A percentile compares a stretch with the other conserved stretches of the same genome.
Evolutionary conservation across 1,140 invertebrate species (phyloP).

Genomic region (Habropoda laboriosa): DNA sequence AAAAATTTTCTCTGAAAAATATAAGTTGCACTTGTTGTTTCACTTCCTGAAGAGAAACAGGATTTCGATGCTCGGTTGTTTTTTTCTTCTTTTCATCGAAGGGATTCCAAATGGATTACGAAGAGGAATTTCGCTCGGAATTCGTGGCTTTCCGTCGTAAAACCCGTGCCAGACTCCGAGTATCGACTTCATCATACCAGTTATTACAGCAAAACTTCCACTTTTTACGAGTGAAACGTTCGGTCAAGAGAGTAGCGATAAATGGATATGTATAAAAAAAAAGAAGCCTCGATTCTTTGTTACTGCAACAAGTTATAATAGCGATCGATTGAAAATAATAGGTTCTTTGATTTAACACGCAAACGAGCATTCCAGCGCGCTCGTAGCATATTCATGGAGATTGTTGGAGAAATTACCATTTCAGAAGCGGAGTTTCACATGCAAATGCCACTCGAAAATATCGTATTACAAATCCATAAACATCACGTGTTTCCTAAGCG

Average conservation of each 20-base stretch:
- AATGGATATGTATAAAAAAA: neutral
- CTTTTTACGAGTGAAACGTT: neutral
- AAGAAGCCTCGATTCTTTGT: neutral
- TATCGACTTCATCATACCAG: neutral
- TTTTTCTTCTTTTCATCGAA: too few species aligned
- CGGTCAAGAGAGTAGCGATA: neutral
- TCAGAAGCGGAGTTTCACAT: conserved; percentile 15
- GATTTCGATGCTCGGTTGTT: neutral
- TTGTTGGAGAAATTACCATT: neutral
- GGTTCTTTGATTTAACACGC: neutral
- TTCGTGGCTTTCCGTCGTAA: neutral
- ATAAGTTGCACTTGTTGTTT: neutral
- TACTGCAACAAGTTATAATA: neutral
- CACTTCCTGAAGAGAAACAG: conserved; percentile 15
- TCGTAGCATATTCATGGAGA: neutral
- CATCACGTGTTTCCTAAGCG: neutral
- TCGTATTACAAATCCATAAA: conserved; percentile 18
- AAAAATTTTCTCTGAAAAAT: neutral
- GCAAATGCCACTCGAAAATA: conserved; percentile 22
- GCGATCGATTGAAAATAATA: neutral
- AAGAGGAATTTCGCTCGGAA: neutral
- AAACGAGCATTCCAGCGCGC: neutral
- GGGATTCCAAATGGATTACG: neutral
- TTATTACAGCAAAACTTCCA: neutral
- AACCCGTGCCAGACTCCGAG: neutral